phyloP scores from a whole-genome alignment of 37 sponge, comb jelly and placozoan species.

The Cliona cf. orientalis region DNA sequence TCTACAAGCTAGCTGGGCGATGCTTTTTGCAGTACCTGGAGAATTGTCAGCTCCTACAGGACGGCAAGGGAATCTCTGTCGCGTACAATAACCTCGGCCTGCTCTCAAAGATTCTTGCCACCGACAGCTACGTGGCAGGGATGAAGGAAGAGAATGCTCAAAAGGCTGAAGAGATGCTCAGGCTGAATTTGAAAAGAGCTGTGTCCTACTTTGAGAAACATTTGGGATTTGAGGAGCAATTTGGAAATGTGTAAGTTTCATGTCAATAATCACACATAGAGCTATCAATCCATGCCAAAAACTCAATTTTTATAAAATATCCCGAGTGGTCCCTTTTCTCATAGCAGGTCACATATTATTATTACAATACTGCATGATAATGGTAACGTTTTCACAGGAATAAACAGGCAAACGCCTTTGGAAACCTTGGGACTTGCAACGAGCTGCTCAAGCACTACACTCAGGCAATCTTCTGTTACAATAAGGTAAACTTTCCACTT shows the following conservation, averaged over 20 bases:
- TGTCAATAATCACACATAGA: neutral
- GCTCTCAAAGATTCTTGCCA: conserved; percentile 55
- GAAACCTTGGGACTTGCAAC: conserved; percentile 73
- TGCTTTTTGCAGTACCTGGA: conserved; percentile 82
- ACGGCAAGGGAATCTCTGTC: conserved; percentile 49
- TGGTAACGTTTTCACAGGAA: conserved; percentile 26
- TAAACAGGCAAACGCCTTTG: conserved; percentile 65
- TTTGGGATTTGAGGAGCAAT: conserved; percentile 54
- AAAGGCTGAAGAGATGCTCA: conserved; percentile 8
- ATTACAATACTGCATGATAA: neutral
- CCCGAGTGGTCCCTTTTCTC: neutral
- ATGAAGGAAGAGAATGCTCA: neutral
- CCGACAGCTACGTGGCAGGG: conserved; percentile 25
- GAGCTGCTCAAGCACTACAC: conserved; percentile 59
- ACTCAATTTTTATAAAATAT: neutral
- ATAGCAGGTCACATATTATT: too few species aligned
- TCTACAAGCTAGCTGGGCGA: conserved; percentile 64
- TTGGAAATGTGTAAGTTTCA: conserved; percentile 55
- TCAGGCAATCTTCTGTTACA: conserved; percentile 68
- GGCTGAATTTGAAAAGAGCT: conserved; percentile 45
- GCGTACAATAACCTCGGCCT: conserved; percentile 79
- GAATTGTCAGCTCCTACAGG: conserved; percentile 23
- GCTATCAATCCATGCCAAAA: neutral
- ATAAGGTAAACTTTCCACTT: conserved; percentile 36
- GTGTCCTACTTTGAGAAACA: conserved; percentile 74